Conservation (phyloP, 2,888 invertebrate species). For the Zele albiditarsus region DNA sequence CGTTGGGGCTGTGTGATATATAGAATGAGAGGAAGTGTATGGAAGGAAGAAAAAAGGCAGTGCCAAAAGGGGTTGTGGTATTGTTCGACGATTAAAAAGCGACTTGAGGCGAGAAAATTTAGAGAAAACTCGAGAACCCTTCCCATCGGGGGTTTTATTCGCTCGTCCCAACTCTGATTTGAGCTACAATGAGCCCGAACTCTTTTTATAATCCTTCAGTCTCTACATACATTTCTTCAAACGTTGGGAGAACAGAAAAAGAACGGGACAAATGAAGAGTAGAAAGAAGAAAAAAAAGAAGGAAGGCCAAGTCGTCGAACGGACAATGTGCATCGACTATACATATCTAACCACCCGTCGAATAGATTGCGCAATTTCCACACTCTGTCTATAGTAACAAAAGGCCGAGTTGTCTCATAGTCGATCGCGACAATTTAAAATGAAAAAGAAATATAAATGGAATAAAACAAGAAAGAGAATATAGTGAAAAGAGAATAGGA, state of each 20-base stretch:
- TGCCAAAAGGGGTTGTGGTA: constrained; percentile 35
- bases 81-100: constrained; percentile 53
- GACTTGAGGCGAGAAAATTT: constrained; percentile 37
- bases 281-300: not conserved
- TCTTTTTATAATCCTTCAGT: not conserved
- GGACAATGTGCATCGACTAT: not conserved
- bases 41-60: not conserved
- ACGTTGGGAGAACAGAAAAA: not conserved
- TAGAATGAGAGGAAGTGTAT: constrained; percentile 2
- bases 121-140: constrained; percentile 30
- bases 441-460: not conserved
- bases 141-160: constrained; percentile 25
- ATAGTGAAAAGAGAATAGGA: not conserved
- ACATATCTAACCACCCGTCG: not conserved
- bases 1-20: not conserved
- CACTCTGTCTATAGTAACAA: not conserved
- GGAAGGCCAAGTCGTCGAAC: not conserved
- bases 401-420: not conserved
- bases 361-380: not conserved
- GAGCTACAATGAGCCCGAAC: constrained; percentile 19
- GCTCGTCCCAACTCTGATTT: constrained; percentile 12
- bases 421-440: not conserved
- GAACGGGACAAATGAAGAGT: constrained; percentile 6
- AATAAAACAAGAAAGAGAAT: not conserved
- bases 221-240: not conserved